Conservation (phyloP, 1,140 invertebrate species). For the Microplitis mediator region DNA sequence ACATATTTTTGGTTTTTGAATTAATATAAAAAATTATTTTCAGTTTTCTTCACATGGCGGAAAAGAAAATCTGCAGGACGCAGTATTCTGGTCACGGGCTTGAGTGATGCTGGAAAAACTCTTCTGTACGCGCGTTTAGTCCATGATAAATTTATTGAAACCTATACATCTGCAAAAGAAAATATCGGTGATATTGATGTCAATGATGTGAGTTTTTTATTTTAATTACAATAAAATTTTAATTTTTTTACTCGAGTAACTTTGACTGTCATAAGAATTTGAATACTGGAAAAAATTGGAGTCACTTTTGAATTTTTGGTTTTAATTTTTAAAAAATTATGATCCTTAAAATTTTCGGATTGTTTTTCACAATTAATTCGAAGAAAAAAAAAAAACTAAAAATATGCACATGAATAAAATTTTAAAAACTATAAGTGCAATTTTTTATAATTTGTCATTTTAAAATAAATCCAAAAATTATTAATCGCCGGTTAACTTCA, state of each 20-base stretch:
- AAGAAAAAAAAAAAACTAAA: too few species aligned
- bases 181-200: conserved; percentile 74
- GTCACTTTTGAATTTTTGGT: too few species aligned
- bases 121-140: conserved; percentile 77
- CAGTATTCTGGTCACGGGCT: conserved; percentile 79
- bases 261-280: conserved; percentile 18
- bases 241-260: conserved; percentile 17
- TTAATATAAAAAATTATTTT: conserved; percentile 37
- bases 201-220: conserved; percentile 61
- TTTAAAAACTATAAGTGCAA: too few species aligned
- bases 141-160: conserved; percentile 73
- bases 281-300: too few species aligned
- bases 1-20: not conserved
- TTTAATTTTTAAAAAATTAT: too few species aligned
- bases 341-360: too few species aligned
- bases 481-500: too few species aligned
- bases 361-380: too few species aligned
- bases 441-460: too few species aligned
- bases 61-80: conserved; percentile 63
- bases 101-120: conserved; percentile 88
- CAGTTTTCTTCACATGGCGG: conserved; percentile 67
- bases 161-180: conserved; percentile 85
- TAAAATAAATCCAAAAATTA: too few species aligned
- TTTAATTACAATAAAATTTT: conserved; percentile 15
- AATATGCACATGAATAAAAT: too few species aligned